phyloP scores from a whole-genome alignment of 2,113 vertebrate species.

The Porphyrio hochstetteri region DNA sequence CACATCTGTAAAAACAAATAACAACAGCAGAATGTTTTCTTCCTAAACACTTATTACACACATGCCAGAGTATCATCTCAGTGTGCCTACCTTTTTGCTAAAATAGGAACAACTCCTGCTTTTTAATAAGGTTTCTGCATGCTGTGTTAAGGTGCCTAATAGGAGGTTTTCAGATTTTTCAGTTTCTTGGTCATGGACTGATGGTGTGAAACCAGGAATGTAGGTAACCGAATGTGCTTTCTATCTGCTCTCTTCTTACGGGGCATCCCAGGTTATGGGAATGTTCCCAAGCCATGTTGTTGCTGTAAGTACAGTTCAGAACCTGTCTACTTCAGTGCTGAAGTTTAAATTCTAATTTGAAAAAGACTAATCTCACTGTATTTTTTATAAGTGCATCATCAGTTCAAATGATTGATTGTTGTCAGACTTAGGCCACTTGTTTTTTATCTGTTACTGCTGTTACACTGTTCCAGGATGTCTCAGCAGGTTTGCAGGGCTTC shows the following conservation, averaged over 20 bases:
- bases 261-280: background rate
- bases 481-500: background rate
- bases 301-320: background rate
- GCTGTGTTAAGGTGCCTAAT: background rate
- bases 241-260: background rate
- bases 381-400: background rate
- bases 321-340: background rate
- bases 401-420: background rate
- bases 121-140: background rate
- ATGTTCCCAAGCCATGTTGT: background rate
- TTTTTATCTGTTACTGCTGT: background rate
- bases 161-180: conserved; percentile 25
- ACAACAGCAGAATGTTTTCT: background rate
- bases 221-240: background rate
- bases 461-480: background rate
- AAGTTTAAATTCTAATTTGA: background rate
- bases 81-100: background rate
- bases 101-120: background rate
- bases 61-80: background rate
- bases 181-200: background rate
- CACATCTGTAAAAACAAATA: background rate
- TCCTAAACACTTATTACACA: background rate
- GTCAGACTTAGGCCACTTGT: background rate
- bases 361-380: background rate
- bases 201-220: conserved; percentile 10